phyloP scores from a whole-genome alignment of 2,113 vertebrate genomes.

The Shinisaurus crocodilurus region DNA sequence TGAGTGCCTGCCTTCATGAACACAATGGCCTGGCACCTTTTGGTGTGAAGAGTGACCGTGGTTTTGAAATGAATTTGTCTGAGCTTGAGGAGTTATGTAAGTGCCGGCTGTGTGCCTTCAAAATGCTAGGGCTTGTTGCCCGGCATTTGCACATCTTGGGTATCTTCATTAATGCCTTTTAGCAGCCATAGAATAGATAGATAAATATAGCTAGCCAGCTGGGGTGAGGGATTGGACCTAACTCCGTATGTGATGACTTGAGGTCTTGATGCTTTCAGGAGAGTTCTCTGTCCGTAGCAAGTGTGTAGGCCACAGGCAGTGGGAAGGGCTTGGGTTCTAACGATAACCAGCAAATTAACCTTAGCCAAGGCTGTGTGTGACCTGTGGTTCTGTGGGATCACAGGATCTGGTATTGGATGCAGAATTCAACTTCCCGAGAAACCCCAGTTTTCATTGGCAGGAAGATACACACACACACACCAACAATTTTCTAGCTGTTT shows the following conservation, averaged over 20 bases:
- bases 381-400: too few relatives aligned
- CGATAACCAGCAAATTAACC: not conserved
- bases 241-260: not conserved
- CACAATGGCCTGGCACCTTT: constrained; percentile 50
- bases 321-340: not conserved
- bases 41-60: constrained; percentile 41
- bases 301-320: not conserved
- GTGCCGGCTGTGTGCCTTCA: not conserved
- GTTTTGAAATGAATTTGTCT: constrained; percentile 47
- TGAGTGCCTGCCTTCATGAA: constrained; percentile 22
- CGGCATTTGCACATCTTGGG: not conserved
- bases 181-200: not conserved
- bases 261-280: not conserved
- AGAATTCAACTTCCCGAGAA: too few relatives aligned
- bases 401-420: not conserved
- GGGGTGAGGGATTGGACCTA: not conserved
- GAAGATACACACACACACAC: not conserved
- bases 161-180: not conserved
- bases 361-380: not conserved
- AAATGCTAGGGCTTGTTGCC: not conserved
- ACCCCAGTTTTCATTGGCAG: not conserved
- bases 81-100: not conserved
- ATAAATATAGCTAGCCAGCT: not conserved
- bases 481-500: not conserved
- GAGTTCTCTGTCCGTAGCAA: not conserved